Percentiles rank a stretch among this genome's conserved stretches.
These are phyloP conservation scores for Lutraria rhynchaena DNA, from an alignment of 1,140 invertebrate species.

Conservation along the genomic window DNA sequence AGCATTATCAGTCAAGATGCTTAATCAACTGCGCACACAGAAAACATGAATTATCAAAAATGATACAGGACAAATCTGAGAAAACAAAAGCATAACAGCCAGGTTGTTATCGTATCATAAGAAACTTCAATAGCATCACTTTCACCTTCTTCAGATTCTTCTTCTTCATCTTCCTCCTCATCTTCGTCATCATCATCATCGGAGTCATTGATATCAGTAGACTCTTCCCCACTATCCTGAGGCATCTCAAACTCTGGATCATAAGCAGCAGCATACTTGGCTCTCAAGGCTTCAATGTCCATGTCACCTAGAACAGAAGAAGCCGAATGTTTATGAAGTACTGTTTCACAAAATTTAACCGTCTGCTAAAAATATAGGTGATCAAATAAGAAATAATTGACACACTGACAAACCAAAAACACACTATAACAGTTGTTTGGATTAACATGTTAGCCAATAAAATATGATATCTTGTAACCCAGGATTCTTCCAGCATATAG, in stretches of 20 bases:
- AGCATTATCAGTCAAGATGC: constrained; percentile 2
- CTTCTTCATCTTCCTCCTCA: constrained; percentile 61
- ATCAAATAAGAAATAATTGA: neutral
- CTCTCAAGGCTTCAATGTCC: constrained; percentile 89
- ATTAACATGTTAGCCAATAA: too few relatives aligned
- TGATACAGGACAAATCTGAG: too few relatives aligned
- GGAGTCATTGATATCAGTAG: constrained; percentile 62
- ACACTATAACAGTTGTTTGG: neutral
- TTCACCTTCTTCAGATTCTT: constrained; percentile 46
- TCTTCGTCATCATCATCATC: constrained; percentile 69
- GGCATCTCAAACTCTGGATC: constrained; percentile 79
- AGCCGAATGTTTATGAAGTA: neutral
- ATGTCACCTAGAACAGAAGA: constrained; percentile 87
- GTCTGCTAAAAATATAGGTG: constrained; percentile 3
- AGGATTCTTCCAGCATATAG: constrained; percentile 21
- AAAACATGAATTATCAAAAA: constrained; percentile 27
- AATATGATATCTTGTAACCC: constrained; percentile 21
- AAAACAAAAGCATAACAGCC: too few relatives aligned
- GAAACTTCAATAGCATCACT: neutral
- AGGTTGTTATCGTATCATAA: too few relatives aligned
- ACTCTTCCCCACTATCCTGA: constrained; percentile 73
- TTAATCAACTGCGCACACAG: neutral
- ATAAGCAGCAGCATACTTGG: constrained; percentile 86
- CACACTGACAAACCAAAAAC: neutral
- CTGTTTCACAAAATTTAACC: neutral